Evolutionary conservation across 2,797 vertebrate genomes (phyloP).

Genomic region (Pyrocephalus nanus): DNA sequence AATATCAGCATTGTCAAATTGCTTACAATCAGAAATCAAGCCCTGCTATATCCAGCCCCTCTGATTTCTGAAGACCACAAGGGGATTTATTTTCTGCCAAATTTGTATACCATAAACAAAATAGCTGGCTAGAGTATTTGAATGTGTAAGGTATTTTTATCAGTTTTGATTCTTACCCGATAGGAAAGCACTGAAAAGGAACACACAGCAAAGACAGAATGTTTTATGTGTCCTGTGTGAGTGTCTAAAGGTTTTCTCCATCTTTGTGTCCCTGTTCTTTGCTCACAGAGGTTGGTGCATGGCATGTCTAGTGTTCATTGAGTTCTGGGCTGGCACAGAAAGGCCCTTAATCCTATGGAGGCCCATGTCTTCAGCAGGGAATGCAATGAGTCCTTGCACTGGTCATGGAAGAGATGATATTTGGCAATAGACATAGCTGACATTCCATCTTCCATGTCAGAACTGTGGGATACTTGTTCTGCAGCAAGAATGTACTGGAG

Average conservation of each 20-base stretch:
- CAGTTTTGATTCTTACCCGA: background rate
- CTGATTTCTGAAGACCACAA: background rate
- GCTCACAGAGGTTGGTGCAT: background rate
- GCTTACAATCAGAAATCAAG: background rate
- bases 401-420: background rate
- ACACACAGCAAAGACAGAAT: background rate
- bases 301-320: background rate
- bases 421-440: background rate
- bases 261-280: background rate
- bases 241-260: background rate
- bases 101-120: background rate
- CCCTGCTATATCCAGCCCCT: background rate
- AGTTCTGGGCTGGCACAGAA: background rate
- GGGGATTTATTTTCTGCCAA: background rate
- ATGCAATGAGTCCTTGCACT: background rate
- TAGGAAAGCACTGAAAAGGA: background rate
- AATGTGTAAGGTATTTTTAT: background rate
- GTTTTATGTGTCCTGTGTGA: background rate
- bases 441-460: background rate
- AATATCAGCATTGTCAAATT: no score
- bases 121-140: background rate
- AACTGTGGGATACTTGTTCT: background rate
- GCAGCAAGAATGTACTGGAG: background rate
- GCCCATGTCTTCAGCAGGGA: background rate
- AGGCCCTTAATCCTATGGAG: background rate